Evolutionary conservation across 2,888 invertebrate genomes (phyloP), one percentile per base, ranked within the genome.

Genomic region (Synanthedon andrenaeformis): DNA sequence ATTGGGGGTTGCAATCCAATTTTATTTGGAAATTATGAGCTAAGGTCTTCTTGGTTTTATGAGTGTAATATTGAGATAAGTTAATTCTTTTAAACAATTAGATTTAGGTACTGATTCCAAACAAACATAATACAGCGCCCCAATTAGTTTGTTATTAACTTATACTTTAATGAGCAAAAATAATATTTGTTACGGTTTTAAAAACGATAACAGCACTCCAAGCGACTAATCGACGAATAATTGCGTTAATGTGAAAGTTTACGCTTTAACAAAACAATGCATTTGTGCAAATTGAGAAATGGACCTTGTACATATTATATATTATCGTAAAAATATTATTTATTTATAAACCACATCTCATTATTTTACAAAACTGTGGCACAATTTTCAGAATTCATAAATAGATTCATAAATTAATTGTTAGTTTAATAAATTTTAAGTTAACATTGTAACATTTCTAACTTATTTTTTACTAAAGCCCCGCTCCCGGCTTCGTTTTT

Each of bases 201-300:
- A 69, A 58, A 70, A 68, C 75, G 68, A 73, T 79, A 74, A 81
- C 77, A 76, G 69, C 68, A 72, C 70, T 70, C 69, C 72, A 73
- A 69, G 74, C 83, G 74, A 76, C 78, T 85, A 85, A 86, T 85
- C 79, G 76, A 78, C 82, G 82, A 78, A 82, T 85, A 85, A 86
- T 85, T 85, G 82, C 83, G 83, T 69, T 84, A 84, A 85, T 75
- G 79, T 82, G 84, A 81, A 86, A 83, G 78, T 82, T 66, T 74
- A 86, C 82, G 86, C 76, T 84, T 82, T 79, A 78, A 82, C 70
- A 72, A 62, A 85, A 87, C 83, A 86, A 86, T 84, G 70, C 79
- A 69, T 72, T 45, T 63, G 63, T 71, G 77, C 74, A 77, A 82
- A 74, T 73, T 68, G 65, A 74, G 76, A 76, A 59, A 65, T 10